These are phyloP conservation scores for Galemys pyrenaicus DNA, from an alignment of 2,113 vertebrate genomes.

Conservation along the genomic window DNA sequence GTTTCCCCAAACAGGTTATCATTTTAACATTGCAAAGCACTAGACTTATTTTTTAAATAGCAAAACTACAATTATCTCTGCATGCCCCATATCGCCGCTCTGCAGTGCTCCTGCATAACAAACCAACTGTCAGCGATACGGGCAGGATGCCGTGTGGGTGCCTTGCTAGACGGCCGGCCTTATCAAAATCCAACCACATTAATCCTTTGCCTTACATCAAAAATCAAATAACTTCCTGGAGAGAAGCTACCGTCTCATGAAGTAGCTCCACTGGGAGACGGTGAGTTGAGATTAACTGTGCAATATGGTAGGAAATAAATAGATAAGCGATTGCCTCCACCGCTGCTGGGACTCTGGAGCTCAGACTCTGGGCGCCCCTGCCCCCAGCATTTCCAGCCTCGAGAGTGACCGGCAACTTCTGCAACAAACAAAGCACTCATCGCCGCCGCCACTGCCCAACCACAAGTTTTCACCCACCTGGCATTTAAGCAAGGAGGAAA, in stretches of 20 bases:
- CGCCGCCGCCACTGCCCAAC: slow-evolving; percentile 24
- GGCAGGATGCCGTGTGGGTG: background rate
- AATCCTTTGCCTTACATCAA: slow-evolving; percentile 78
- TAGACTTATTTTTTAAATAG: slow-evolving; percentile 58
- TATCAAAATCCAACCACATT: slow-evolving; percentile 81
- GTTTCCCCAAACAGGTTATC: slow-evolving; percentile 58
- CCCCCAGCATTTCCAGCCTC: fast-evolving
- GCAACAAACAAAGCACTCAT: background rate
- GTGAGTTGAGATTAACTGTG: slow-evolving; percentile 80
- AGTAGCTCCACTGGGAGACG: slow-evolving; percentile 76
- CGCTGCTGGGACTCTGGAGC: background rate
- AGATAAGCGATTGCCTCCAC: slow-evolving; percentile 75
- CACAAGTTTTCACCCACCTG: background rate
- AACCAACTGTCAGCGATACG: background rate
- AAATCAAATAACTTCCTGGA: slow-evolving; percentile 84
- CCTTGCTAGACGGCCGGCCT: slow-evolving; percentile 62
- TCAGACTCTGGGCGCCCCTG: fast-evolving
- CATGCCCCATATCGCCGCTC: background rate
- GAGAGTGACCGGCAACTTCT: background rate
- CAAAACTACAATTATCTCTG: slow-evolving; percentile 68
- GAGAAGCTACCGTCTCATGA: slow-evolving; percentile 73
- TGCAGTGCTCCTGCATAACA: slow-evolving; percentile 51
- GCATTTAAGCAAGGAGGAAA: slow-evolving; percentile 53
- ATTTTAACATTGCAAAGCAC: slow-evolving; percentile 44
- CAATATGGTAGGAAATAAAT: slow-evolving; percentile 75